Evolutionary conservation across 2,888 invertebrate genomes (phyloP), one percentile per base, ranked within the genome.

Genomic region (Lymantria monacha): DNA sequence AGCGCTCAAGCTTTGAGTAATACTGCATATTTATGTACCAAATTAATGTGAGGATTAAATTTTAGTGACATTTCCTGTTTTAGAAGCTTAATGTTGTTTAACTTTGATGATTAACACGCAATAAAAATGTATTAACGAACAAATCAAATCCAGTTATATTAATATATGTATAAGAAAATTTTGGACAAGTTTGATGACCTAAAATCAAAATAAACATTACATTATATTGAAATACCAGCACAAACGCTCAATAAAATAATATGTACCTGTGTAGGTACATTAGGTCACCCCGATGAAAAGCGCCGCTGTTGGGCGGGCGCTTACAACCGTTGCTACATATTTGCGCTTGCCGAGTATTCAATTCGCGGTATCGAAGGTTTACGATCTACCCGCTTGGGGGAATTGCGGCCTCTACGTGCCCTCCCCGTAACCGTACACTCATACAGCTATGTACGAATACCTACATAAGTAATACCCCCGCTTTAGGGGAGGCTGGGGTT

Each of bases 331-430:
- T 66, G 74, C 73, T 81, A 83, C 82, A 81, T 83, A 85, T 84
- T 84, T 77, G 83, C 76, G 76, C 80, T 76, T 75, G 76, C 76
- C 61, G 78, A 75, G 81, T 81, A 84, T 87, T 87, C 87, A 87
- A 88, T 88, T 85, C 87, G 86, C 71, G 86, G 86, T 88, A 87
- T 87, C 87, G 83, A 76, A 86, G 86, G 85, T 86, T 88, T 88
- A 87, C 85, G 86, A 88, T 86, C 87, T 81, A 77, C 81, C 84
- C 83, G 85, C 86, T 85, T 79, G 82, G 87, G 88, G 87, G 87
- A 87, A 87, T 87, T 87, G 86, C 76, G 87, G 87, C 80, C 81
- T 80, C 72, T 80, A 79, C 81, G 81, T 81, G 79, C 82, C 79
- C 83, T 82, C 85, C 83, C 78, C 76, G 75, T 78, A 73, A 74